These are phyloP conservation scores for Eristalinus sepulchralis DNA, from an alignment of 2,888 invertebrate species.

Conservation along the genomic window DNA sequence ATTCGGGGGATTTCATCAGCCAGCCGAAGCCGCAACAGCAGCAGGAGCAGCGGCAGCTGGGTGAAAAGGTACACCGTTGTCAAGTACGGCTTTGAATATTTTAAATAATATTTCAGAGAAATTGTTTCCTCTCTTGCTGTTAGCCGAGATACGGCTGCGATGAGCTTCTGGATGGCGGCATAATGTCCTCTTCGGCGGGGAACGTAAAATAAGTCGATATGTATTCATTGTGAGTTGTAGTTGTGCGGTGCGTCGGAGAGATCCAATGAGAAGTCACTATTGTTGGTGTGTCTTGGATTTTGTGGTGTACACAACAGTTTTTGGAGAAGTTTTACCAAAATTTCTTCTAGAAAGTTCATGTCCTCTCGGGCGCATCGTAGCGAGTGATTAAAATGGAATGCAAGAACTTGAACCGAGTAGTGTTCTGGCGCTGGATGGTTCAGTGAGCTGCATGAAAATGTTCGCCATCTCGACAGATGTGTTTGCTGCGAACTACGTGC, in stretches of 20 bases:
- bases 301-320: neutral
- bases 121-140: constrained; percentile 8
- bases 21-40: neutral
- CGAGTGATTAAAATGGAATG: neutral
- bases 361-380: neutral
- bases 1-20: constrained; percentile 4
- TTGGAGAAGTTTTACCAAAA: neutral
- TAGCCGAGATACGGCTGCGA: constrained; percentile 1
- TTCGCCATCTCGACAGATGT: neutral
- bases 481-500: neutral
- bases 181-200: neutral
- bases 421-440: neutral
- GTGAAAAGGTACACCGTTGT: constrained; percentile 5
- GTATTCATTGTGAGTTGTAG: constrained; percentile 18
- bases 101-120: constrained; percentile 36
- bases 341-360: neutral
- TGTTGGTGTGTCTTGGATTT: neutral
- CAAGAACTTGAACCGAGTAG: neutral
- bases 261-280: neutral
- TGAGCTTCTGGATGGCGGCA: constrained; percentile 8
- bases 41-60: neutral
- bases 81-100: constrained; percentile 39
- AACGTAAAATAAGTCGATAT: constrained; percentile 25
- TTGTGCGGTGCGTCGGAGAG: neutral
- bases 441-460: neutral